phyloP scores from a whole-genome alignment of 1,140 invertebrate species.

The Aphaenogaster ashmeadi region DNA sequence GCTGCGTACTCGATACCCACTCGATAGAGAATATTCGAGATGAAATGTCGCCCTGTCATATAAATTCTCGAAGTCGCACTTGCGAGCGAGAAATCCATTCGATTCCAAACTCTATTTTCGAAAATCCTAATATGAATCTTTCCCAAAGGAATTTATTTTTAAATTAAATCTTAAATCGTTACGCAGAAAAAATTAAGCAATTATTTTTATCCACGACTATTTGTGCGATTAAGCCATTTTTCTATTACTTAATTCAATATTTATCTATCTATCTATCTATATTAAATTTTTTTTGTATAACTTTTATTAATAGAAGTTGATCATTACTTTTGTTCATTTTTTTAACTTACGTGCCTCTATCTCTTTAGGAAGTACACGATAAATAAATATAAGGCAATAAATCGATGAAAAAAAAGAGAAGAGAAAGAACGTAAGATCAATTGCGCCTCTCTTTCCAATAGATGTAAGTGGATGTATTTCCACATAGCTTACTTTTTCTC shows the following conservation, averaged over 20 bases:
- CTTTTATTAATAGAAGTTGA: background rate
- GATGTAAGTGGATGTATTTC: background rate
- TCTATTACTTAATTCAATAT: background rate
- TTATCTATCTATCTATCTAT: too few species aligned
- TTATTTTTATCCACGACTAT: background rate
- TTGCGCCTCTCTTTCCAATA: background rate
- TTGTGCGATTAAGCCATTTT: background rate
- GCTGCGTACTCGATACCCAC: constrained; percentile 7
- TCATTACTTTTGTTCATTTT: background rate
- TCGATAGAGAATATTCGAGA: constrained; percentile 16
- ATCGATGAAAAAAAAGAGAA: background rate
- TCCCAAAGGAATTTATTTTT: background rate
- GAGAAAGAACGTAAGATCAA: background rate
- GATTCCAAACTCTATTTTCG: background rate
- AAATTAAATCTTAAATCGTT: too few species aligned
- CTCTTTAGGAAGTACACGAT: background rate
- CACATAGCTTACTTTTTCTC: background rate
- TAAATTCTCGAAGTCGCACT: constrained; percentile 28
- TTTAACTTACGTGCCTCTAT: background rate
- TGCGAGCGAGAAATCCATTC: background rate
- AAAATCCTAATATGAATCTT: background rate
- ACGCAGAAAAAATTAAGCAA: background rate
- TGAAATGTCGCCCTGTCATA: background rate
- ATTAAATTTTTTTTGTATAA: background rate
- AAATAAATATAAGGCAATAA: background rate